These are phyloP conservation scores for Caenorhabditis afra DNA, from an alignment of 2,888 invertebrate genomes.

Conservation along the genomic window DNA sequence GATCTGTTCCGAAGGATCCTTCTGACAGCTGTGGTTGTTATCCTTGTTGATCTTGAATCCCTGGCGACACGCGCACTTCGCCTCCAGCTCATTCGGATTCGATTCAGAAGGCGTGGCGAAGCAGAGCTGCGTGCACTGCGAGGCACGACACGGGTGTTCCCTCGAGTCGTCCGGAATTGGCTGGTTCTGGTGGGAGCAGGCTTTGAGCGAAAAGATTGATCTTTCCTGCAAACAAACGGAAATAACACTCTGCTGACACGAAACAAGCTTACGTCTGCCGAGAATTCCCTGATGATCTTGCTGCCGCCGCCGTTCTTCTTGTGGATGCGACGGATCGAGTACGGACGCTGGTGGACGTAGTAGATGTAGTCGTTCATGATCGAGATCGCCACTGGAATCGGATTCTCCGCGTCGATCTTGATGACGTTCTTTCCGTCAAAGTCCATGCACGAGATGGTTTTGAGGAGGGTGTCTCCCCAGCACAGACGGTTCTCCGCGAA, in stretches of 20 bases:
- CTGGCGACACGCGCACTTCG: slow-evolving; percentile 77
- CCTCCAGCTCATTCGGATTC: slow-evolving; percentile 57
- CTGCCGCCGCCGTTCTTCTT: slow-evolving; percentile 87
- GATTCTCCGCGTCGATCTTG: slow-evolving; percentile 67
- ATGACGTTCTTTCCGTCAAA: slow-evolving; percentile 76
- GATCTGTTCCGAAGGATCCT: slow-evolving; percentile 69
- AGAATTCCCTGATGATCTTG: slow-evolving; percentile 74
- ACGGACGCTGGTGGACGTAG: slow-evolving; percentile 96
- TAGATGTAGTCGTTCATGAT: slow-evolving; percentile 88
- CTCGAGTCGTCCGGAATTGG: slow-evolving; percentile 74
- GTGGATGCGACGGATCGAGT: slow-evolving; percentile 90
- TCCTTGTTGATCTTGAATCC: slow-evolving; percentile 75
- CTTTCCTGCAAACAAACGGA: slow-evolving; percentile 36
- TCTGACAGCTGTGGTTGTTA: slow-evolving; percentile 74
- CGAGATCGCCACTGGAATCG: slow-evolving; percentile 78
- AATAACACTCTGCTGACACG: slow-evolving; percentile 5
- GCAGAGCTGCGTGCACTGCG: slow-evolving; percentile 94
- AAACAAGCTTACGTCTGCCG: slow-evolving; percentile 75
- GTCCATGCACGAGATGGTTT: slow-evolving; percentile 82
- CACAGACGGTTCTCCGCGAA: slow-evolving; percentile 81
- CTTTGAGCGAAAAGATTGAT: slow-evolving; percentile 64
- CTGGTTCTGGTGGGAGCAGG: slow-evolving; percentile 77
- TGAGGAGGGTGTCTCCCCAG: slow-evolving; percentile 83
- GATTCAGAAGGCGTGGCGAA: slow-evolving; percentile 83
- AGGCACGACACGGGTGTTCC: slow-evolving; percentile 84